A percentile compares a stretch with the other conserved stretches of the same genome.
Conservation (phyloP, 2,113 vertebrate species). For the Setophaga petechia region DNA sequence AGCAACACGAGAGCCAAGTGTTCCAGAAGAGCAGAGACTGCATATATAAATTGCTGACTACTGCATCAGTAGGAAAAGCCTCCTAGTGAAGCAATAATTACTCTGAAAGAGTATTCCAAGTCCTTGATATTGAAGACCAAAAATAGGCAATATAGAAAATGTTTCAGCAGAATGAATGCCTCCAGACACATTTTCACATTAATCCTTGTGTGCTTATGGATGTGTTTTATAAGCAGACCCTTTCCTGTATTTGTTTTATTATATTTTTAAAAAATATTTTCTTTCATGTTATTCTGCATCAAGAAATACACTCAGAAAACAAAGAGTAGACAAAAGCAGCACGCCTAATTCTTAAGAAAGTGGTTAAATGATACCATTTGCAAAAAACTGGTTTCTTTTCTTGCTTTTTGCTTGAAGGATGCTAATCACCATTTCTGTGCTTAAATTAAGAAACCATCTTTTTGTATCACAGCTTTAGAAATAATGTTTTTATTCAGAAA, state of each 20-base stretch:
- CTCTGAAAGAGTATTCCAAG: background rate
- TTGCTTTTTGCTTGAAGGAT: background rate
- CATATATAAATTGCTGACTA: constrained; percentile 6
- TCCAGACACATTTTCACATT: background rate
- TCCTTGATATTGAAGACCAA: background rate
- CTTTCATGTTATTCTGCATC: background rate
- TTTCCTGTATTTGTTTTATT: background rate
- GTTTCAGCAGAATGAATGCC: background rate
- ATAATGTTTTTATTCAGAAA: background rate
- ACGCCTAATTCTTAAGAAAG: background rate
- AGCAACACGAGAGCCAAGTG: background rate
- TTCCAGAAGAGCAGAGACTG: background rate
- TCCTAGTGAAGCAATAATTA: constrained; percentile 15
- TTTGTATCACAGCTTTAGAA: background rate
- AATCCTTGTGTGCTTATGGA: background rate
- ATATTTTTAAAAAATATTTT: background rate
- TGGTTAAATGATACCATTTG: background rate
- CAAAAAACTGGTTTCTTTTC: background rate
- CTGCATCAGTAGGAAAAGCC: constrained; percentile 10
- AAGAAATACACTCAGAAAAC: background rate
- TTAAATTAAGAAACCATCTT: background rate
- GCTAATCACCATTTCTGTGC: accelerated
- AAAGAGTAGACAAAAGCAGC: background rate
- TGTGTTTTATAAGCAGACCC: background rate
- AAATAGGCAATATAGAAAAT: background rate